Conservation (phyloP, 2,797 vertebrate genomes). For the Sebastes diploproa region DNA sequence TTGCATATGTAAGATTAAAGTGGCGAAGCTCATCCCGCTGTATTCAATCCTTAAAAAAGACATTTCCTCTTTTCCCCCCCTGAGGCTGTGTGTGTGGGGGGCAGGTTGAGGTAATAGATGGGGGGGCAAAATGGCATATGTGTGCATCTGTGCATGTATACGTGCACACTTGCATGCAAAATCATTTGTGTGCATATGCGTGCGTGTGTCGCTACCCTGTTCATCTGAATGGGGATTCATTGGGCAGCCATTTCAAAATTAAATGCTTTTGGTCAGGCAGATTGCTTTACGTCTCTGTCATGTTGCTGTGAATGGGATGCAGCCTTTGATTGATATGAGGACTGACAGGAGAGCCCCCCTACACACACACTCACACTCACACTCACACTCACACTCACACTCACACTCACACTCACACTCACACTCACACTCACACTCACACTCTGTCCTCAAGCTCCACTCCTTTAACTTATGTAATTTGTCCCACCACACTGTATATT, state of each 20-base stretch:
- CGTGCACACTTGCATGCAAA: slow-evolving; percentile 44
- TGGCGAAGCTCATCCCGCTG: slow-evolving; percentile 69
- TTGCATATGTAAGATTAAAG: slow-evolving; percentile 82
- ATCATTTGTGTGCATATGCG: slow-evolving; percentile 56
- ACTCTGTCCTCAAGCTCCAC: slow-evolving; percentile 47
- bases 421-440: not conserved
- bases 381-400: slow-evolving; percentile 17
- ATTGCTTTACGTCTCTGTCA: slow-evolving; percentile 96
- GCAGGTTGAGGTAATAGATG: slow-evolving; percentile 58
- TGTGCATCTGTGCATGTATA: slow-evolving; percentile 43
- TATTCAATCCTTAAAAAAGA: slow-evolving; percentile 75
- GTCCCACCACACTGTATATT: not conserved
- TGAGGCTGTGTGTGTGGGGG: slow-evolving; percentile 39
- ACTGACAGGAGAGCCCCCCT: slow-evolving; percentile 86
- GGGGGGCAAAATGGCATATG: slow-evolving; percentile 29
- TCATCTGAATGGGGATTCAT: slow-evolving; percentile 93
- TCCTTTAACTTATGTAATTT: slow-evolving; percentile 68
- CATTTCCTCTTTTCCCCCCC: slow-evolving; percentile 64
- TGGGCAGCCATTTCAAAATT: slow-evolving; percentile 95
- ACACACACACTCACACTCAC: slow-evolving; percentile 1
- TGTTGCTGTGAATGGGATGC: slow-evolving; percentile 90
- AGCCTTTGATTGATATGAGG: slow-evolving; percentile 92
- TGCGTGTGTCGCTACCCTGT: slow-evolving; percentile 75
- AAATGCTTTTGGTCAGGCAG: slow-evolving; percentile 96
- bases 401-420: slow-evolving; percentile 18